Conservation (phyloP, 2,113 vertebrate species). For the Ochotona princeps region DNA sequence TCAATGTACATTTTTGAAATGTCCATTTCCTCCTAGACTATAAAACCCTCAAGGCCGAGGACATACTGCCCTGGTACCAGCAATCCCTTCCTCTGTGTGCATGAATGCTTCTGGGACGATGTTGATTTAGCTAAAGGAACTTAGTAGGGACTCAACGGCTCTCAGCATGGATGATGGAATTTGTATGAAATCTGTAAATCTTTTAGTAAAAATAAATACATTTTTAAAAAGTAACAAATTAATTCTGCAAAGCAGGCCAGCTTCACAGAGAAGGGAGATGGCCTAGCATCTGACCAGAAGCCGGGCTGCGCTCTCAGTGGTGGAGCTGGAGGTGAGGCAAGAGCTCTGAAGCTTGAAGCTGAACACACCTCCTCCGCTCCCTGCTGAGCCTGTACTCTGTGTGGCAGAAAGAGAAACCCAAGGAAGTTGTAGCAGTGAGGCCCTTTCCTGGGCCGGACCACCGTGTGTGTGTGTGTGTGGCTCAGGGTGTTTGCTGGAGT, state of each 20-base stretch:
- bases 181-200: background rate
- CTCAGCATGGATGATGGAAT: background rate
- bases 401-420: background rate
- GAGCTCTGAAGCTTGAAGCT: background rate
- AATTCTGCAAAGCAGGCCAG: background rate
- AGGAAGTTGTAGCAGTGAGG: background rate
- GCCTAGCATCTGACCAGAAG: background rate
- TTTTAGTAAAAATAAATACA: too few relatives aligned
- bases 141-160: background rate
- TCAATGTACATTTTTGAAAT: background rate
- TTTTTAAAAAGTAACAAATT: background rate
- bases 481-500: background rate
- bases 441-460: background rate
- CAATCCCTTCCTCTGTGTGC: background rate
- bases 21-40: background rate
- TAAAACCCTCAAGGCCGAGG: background rate
- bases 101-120: background rate
- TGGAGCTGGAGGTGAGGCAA: background rate
- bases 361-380: background rate
- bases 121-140: background rate
- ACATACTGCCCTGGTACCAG: background rate
- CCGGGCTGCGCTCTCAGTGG: too few relatives aligned
- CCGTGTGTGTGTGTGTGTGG: background rate
- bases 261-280: background rate
- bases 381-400: background rate